A percentile compares a stretch with the other conserved stretches of the same genome.
Evolutionary conservation across 1,140 invertebrate genomes (phyloP).

Genomic region (Archegozetes longisetosus): DNA sequence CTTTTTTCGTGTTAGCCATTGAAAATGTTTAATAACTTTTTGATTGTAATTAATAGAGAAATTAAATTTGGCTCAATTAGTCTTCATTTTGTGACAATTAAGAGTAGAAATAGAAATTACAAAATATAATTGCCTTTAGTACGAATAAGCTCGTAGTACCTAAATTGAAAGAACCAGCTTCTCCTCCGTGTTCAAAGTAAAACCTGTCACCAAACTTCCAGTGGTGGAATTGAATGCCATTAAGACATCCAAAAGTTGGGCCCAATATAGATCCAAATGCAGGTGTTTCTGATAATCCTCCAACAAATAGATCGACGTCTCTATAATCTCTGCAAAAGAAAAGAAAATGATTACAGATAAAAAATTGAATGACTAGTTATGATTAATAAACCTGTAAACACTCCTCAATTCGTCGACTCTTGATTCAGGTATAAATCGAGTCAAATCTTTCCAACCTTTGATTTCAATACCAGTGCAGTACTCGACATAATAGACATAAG

Average conservation of each 20-base stretch:
- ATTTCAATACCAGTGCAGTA: slow-evolving; percentile 55
- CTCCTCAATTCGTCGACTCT: slow-evolving; percentile 9
- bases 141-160: too few species aligned
- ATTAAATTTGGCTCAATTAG: too few species aligned
- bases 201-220: slow-evolving; percentile 44
- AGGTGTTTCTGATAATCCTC: slow-evolving; percentile 42
- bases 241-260: slow-evolving; percentile 88
- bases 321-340: slow-evolving; percentile 32
- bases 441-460: slow-evolving; percentile 32
- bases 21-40: too few species aligned
- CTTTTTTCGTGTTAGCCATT: too few species aligned
- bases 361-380: too few species aligned
- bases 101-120: too few species aligned
- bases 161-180: slow-evolving; percentile 44
- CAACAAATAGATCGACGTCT: slow-evolving; percentile 47
- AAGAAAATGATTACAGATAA: too few species aligned
- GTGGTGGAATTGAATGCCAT: slow-evolving; percentile 82
- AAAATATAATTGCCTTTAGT: too few species aligned
- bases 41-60: too few species aligned
- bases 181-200: slow-evolving; percentile 31
- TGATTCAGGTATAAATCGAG: slow-evolving; percentile 16
- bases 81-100: too few species aligned
- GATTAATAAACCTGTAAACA: slow-evolving; percentile 27
- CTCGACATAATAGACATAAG: slow-evolving; percentile 36
- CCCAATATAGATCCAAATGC: slow-evolving; percentile 56